Percentiles rank a stretch among this genome's conserved stretches.
These are phyloP conservation scores for Ptychoptera contaminata DNA, from an alignment of 2,888 invertebrate genomes.

Conservation along the genomic window DNA sequence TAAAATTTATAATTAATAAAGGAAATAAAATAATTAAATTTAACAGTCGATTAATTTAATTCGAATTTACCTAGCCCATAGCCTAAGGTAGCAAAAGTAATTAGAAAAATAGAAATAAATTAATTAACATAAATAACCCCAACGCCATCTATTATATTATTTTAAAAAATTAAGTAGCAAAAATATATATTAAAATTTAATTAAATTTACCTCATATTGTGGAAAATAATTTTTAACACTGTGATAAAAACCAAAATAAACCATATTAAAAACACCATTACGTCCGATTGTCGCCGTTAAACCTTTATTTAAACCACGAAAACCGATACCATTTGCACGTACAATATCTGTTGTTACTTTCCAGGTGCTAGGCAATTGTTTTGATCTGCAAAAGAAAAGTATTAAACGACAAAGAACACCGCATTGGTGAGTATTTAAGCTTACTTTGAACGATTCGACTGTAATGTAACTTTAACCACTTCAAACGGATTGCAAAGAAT, in stretches of 20 bases:
- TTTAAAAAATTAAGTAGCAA: background rate
- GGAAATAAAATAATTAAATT: background rate
- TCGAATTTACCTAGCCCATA: slow-evolving; percentile 4
- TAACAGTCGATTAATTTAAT: background rate
- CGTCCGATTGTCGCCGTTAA: slow-evolving; percentile 76
- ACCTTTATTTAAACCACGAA: slow-evolving; percentile 70
- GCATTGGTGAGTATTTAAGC: background rate
- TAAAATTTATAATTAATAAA: too few relatives aligned
- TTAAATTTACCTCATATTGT: slow-evolving; percentile 38
- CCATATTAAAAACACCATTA: slow-evolving; percentile 83
- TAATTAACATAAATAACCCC: too few relatives aligned
- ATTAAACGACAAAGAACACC: background rate
- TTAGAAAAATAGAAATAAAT: too few relatives aligned
- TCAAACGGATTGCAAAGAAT: slow-evolving; percentile 88
- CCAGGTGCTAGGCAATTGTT: slow-evolving; percentile 59
- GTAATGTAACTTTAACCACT: slow-evolving; percentile 84
- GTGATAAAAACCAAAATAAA: slow-evolving; percentile 92
- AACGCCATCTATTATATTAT: background rate
- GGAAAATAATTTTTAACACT: slow-evolving; percentile 65
- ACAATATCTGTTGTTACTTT: slow-evolving; percentile 66
- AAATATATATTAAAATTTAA: too few relatives aligned
- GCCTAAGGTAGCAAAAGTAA: too few relatives aligned
- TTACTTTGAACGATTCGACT: slow-evolving; percentile 48
- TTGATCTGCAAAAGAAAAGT: slow-evolving; percentile 22
- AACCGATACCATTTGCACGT: slow-evolving; percentile 58